A percentile compares a stretch with the other conserved stretches of the same genome.
These are phyloP conservation scores for Orestias chungarensis DNA, from an alignment of 2,797 vertebrate genomes.

Conservation along the genomic window DNA sequence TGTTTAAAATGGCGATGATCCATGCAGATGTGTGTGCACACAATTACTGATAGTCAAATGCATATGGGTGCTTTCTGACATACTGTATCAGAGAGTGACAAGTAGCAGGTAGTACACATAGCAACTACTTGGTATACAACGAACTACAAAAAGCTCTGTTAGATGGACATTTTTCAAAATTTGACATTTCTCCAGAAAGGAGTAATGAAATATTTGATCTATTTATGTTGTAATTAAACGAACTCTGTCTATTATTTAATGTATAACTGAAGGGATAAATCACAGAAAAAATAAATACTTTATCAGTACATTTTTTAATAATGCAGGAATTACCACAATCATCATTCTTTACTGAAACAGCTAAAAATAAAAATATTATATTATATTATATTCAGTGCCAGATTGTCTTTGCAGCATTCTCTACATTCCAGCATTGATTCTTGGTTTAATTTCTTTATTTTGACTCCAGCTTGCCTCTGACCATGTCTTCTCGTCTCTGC, in stretches of 20 bases:
- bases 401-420: too few relatives aligned
- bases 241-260: not conserved
- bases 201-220: not conserved
- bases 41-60: constrained; percentile 9
- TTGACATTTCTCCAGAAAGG: not conserved
- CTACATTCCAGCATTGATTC: too few relatives aligned
- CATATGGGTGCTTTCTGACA: not conserved
- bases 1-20: not conserved
- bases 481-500: too few relatives aligned
- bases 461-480: too few relatives aligned
- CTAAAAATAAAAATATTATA: too few relatives aligned
- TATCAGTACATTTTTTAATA: not conserved
- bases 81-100: not conserved
- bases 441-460: too few relatives aligned
- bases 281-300: too few relatives aligned
- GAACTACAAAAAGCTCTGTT: not conserved
- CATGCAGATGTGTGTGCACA: not conserved
- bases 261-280: not conserved
- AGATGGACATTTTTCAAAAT: not conserved
- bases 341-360: too few relatives aligned
- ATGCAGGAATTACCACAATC: not conserved
- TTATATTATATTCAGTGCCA: too few relatives aligned
- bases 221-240: not conserved
- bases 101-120: not conserved
- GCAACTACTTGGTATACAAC: not conserved